Base-by-base conservation (phyloP, 2,888 invertebrate genomes). In the Elmis aenea region DNA sequence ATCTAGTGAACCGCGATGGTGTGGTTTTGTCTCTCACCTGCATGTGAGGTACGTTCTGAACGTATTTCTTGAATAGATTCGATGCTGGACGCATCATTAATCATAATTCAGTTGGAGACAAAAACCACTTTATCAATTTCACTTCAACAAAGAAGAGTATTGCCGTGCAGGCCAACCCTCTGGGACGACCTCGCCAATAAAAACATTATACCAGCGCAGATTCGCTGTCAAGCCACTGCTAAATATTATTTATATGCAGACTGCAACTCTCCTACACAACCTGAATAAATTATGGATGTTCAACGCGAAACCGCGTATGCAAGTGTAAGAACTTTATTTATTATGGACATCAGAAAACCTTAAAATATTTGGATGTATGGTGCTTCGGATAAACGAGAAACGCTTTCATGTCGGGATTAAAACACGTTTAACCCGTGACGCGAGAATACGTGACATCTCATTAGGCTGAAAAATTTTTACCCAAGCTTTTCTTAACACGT, bases 121-220 rank as follows among this genome's bases (percentile, higher is more conserved):
- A 58, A 58, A 58, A 57, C 52, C 51, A 52, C 55, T 58, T 57
- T 52, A 59, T 59, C 57, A 59, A 53, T 56, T 58, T 59, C 54
- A 46, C 43, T 40, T 47, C 44, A 50, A 48, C 47, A 50, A 43
- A 55, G 55, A 8, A 8, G 18, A 23, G 40, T 35, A 42, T 33
- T 28, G 28, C 42, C 33, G 28, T 26, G 34, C 25, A 18, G 42
- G 38, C 31, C 38, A 43, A 43, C 41, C 42, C 45, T 39, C 36
- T 26, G 43, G 42, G 40, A 42, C 44, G 34, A 29, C 34, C 32
- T 26, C 39, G 23, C 45, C 45, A 47, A 47, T 47, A 47, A 47
- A 47, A 47, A 47, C 48, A 45, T 44, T 42, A 47, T 34, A 37
- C 32, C 38, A 26, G 39, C 42, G 46, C 42, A 38, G 46, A 48